phyloP scores from a whole-genome alignment of 2,888 invertebrate genomes.

The Machimus rusticus region DNA sequence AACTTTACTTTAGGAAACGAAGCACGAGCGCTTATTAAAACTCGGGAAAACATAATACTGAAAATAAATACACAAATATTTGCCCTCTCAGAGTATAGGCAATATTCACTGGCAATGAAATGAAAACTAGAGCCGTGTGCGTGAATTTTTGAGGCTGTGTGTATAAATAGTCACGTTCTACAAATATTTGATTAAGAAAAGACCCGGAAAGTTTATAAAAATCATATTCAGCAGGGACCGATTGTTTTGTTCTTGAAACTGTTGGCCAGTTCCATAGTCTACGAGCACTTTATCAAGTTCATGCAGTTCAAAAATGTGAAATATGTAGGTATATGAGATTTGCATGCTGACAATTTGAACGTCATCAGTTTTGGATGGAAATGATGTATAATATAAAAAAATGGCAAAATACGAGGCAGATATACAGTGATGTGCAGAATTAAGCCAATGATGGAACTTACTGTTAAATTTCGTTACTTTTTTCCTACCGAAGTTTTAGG shows the following conservation, averaged over 20 bases:
- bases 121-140: slow-evolving; percentile 13
- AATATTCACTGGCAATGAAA: slow-evolving; percentile 22
- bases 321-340: background rate
- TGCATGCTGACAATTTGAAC: background rate
- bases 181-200: slow-evolving; percentile 30
- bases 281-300: no score
- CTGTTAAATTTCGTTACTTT: no score
- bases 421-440: no score
- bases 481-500: no score
- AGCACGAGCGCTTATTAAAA: background rate
- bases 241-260: background rate
- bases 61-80: slow-evolving; percentile 28
- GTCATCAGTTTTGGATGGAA: background rate
- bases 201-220: slow-evolving; percentile 14
- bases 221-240: background rate
- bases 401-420: background rate
- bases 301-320: background rate
- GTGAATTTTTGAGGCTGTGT: slow-evolving; percentile 13
- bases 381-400: background rate
- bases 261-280: background rate
- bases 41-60: background rate
- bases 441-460: no score
- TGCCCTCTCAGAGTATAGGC: background rate
- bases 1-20: background rate
- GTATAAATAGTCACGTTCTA: slow-evolving; percentile 36